phyloP scores from a whole-genome alignment of 2,797 vertebrate genomes.

The Diceros bicornis region DNA sequence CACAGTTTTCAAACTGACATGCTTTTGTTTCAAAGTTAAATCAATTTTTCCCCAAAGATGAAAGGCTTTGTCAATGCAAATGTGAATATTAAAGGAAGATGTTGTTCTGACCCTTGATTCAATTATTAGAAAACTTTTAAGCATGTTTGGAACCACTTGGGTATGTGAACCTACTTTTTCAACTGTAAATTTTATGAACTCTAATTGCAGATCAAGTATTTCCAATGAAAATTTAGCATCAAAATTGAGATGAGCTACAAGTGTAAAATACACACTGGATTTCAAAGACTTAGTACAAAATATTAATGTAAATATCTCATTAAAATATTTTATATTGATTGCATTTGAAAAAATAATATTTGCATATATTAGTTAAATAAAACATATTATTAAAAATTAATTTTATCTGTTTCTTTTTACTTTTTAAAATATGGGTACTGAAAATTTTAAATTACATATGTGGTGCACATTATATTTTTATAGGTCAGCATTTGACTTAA shows the following conservation, averaged over 20 bases:
- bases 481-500: too few species aligned
- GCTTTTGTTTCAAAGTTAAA: neutral
- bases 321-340: neutral
- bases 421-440: neutral
- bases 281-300: neutral
- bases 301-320: neutral
- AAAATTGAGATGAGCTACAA: neutral
- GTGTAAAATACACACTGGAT: neutral
- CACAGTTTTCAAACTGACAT: neutral
- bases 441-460: too few species aligned
- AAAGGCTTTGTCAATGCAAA: neutral
- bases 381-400: neutral
- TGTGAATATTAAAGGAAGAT: neutral
- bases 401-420: neutral
- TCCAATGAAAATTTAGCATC: neutral
- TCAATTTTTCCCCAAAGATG: neutral
- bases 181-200: neutral
- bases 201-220: neutral
- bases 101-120: neutral
- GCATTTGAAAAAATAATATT: neutral
- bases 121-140: neutral
- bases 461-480: too few species aligned
- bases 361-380: neutral
- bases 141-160: neutral
- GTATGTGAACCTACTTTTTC: neutral